phyloP scores from a whole-genome alignment of 2,797 vertebrate species.

The Apogon talboti region DNA sequence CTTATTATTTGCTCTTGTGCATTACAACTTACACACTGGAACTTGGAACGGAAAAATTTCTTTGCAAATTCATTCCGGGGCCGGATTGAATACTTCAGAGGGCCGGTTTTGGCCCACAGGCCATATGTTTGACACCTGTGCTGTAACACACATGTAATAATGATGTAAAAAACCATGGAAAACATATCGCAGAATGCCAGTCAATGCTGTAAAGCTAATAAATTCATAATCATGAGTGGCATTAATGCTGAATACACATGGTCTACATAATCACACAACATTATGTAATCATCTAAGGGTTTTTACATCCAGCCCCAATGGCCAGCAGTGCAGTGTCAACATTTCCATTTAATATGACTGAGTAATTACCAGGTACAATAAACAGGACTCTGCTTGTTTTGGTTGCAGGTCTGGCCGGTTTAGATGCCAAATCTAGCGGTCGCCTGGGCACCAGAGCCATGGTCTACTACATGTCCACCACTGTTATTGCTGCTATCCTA shows the following conservation, averaged over 20 bases:
- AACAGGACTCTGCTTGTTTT: conserved; percentile 51
- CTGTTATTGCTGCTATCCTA: conserved; percentile 95
- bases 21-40: too few relatives aligned
- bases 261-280: conserved; percentile 12
- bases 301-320: conserved; percentile 13
- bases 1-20: too few relatives aligned
- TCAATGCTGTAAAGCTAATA: neutral
- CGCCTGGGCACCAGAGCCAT: conserved; percentile 97
- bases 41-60: too few relatives aligned
- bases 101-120: too few relatives aligned
- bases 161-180: too few relatives aligned
- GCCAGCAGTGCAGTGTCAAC: conserved; percentile 25
- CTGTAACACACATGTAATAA: neutral
- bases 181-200: too few relatives aligned
- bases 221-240: conserved; percentile 7
- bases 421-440: conserved; percentile 98
- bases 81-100: too few relatives aligned
- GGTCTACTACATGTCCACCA: conserved; percentile 98
- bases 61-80: too few relatives aligned
- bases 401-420: conserved; percentile 90
- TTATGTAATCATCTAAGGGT: conserved; percentile 15
- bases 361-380: conserved; percentile 27
- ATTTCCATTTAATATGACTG: conserved; percentile 26
- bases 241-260: neutral
- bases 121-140: neutral